A percentile compares a stretch with the other conserved stretches of the same genome.
Evolutionary conservation across 2,113 vertebrate genomes (phyloP).

Genomic region (Lasiurus borealis): DNA sequence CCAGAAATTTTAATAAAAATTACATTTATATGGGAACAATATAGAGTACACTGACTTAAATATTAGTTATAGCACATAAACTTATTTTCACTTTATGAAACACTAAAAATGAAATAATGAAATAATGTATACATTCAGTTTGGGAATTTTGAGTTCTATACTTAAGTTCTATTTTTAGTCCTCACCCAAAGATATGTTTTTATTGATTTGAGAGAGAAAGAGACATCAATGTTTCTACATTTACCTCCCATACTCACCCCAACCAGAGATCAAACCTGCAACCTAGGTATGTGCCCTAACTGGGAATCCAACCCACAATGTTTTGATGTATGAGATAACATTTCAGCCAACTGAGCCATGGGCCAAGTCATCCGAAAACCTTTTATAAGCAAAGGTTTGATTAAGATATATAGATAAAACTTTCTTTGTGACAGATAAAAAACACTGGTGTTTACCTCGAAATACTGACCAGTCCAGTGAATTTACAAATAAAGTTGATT

Average conservation of each 20-base stretch:
- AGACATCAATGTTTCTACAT: not conserved
- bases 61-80: not conserved
- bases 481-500: not conserved
- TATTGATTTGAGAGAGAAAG: not conserved
- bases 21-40: not conserved
- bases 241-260: too few relatives aligned
- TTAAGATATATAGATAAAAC: not conserved
- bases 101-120: not conserved
- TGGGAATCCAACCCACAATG: not conserved
- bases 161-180: not conserved
- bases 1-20: not conserved
- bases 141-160: not conserved
- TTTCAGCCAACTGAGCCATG: not conserved
- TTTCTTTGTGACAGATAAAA: not conserved
- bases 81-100: not conserved
- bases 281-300: not conserved
- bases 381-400: conserved; percentile 13
- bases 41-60: not conserved
- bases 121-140: not conserved
- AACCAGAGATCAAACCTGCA: not conserved
- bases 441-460: not conserved
- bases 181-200: not conserved
- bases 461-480: not conserved
- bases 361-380: not conserved
- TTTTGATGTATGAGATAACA: not conserved